Evolutionary conservation across 2,113 vertebrate species (phyloP).

Genomic region (Amphiprion percula): DNA sequence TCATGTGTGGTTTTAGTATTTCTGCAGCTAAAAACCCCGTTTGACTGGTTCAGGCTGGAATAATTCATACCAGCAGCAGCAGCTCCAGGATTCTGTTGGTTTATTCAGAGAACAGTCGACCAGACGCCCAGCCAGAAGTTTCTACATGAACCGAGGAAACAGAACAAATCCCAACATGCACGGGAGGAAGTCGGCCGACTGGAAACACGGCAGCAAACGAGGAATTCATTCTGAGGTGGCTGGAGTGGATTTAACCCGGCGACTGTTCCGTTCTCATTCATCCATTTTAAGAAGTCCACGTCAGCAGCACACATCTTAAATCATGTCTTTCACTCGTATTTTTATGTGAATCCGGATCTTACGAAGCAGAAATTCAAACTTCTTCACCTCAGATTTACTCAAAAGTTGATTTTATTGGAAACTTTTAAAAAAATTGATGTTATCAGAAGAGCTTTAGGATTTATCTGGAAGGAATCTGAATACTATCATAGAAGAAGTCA

Average conservation of each 20-base stretch:
- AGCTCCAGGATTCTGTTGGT: background rate
- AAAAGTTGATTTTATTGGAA: background rate
- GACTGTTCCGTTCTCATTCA: background rate
- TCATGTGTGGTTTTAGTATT: background rate
- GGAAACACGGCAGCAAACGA: background rate
- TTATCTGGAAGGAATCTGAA: no score
- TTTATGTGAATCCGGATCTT: background rate
- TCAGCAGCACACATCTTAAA: no score
- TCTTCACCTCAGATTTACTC: no score
- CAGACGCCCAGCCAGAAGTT: background rate
- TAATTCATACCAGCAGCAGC: background rate
- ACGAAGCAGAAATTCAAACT: no score
- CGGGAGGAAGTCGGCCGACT: background rate
- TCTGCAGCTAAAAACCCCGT: background rate
- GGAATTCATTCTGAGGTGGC: background rate
- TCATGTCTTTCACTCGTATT: no score
- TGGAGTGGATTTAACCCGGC: background rate
- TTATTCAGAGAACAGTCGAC: constrained; percentile 33
- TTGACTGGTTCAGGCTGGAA: background rate
- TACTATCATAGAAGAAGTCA: no score
- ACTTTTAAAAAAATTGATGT: no score
- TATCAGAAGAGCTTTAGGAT: no score
- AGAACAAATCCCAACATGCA: constrained; percentile 55
- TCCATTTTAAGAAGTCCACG: background rate
- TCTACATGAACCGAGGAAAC: constrained; percentile 26